A percentile compares a stretch with the other conserved stretches of the same genome.
Evolutionary conservation across 2,113 vertebrate species (phyloP).

Genomic region (Tragelaphus buxtoni): DNA sequence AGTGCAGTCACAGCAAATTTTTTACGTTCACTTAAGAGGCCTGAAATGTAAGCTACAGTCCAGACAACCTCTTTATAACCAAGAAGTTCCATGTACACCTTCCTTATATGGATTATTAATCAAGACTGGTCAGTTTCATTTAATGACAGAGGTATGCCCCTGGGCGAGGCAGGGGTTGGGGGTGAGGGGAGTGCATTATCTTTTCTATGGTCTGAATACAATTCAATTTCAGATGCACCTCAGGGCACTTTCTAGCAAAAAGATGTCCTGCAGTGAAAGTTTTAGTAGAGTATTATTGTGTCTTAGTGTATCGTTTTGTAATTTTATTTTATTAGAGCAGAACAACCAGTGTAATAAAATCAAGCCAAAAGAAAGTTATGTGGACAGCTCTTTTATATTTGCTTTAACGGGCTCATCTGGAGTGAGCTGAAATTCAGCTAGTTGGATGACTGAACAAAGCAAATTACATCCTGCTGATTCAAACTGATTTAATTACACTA

Average conservation of each 20-base stretch:
- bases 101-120: not conserved
- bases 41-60: not conserved
- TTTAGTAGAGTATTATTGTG: not conserved
- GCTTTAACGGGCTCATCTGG: not conserved
- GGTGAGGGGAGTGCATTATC: not conserved
- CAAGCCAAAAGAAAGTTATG: not conserved
- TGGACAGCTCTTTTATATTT: not conserved
- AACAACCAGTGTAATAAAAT: not conserved
- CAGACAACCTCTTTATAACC: not conserved
- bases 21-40: not conserved
- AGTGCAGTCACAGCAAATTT: not conserved
- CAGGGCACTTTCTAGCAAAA: not conserved
- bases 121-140: not conserved
- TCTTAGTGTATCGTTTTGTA: not conserved
- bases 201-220: not conserved
- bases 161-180: not conserved
- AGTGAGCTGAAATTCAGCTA: slow-evolving; percentile 4
- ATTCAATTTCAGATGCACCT: not conserved
- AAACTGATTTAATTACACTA: not conserved
- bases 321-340: slow-evolving; percentile 1
- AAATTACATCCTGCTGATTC: slow-evolving; percentile 17
- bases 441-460: not conserved
- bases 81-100: not conserved
- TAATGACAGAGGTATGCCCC: not conserved
- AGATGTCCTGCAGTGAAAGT: not conserved